phyloP scores from a whole-genome alignment of 2,888 invertebrate species.

The Ennomos quercinarius region DNA sequence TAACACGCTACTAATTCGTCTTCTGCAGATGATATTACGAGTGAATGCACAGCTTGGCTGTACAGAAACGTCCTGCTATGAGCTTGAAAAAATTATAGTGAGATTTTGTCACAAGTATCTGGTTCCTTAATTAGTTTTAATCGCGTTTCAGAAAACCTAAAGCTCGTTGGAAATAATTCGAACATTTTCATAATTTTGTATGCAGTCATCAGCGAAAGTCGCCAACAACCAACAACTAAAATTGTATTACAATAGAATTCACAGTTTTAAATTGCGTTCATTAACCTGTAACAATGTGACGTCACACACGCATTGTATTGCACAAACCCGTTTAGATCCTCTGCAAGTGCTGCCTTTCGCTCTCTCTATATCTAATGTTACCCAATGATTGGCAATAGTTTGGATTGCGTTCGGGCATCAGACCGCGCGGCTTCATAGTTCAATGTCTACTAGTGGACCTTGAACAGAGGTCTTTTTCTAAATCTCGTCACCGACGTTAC shows the following conservation, averaged over 20 bases:
- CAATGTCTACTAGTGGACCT: slow-evolving; percentile 63
- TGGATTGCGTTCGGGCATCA: slow-evolving; percentile 64
- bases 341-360: slow-evolving; percentile 48
- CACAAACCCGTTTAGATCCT: slow-evolving; percentile 28
- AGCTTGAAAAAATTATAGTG: too few species aligned
- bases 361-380: slow-evolving; percentile 52
- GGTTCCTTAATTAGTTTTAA: too few species aligned
- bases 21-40: too few species aligned
- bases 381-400: slow-evolving; percentile 60
- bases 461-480: slow-evolving; percentile 48
- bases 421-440: slow-evolving; percentile 62
- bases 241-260: slow-evolving; percentile 11
- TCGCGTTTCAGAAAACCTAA: too few species aligned
- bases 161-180: too few species aligned
- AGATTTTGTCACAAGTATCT: too few species aligned
- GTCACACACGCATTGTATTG: slow-evolving; percentile 38
- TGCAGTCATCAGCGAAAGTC: too few species aligned
- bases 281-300: slow-evolving; percentile 33
- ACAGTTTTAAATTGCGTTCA: slow-evolving; percentile 18
- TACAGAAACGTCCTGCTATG: too few species aligned
- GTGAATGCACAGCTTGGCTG: too few species aligned
- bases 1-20: background rate
- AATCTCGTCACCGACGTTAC: slow-evolving; percentile 36
- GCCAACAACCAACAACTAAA: background rate
- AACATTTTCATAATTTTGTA: too few species aligned